Evolutionary conservation across 2,113 vertebrate genomes (phyloP).

Genomic region (Cyprinodon tularosa): DNA sequence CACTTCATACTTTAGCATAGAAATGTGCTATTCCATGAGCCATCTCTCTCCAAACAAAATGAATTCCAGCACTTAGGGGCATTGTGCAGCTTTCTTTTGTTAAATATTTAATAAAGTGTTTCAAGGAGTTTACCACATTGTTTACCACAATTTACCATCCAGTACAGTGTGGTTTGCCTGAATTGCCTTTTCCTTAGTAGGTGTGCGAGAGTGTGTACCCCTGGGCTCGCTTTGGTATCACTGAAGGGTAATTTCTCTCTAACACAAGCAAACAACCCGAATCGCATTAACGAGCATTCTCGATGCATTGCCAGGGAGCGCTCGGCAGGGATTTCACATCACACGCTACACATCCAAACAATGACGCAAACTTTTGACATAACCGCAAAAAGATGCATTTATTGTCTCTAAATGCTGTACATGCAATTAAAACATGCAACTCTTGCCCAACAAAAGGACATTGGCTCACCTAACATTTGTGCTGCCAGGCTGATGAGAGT

Average conservation of each 20-base stretch:
- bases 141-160: slow-evolving; percentile 71
- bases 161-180: slow-evolving; percentile 66
- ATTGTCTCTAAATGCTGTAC: slow-evolving; percentile 35
- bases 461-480: slow-evolving; percentile 37
- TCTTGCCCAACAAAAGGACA: slow-evolving; percentile 35
- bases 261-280: slow-evolving; percentile 62
- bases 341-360: slow-evolving; percentile 50
- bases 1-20: slow-evolving; percentile 61
- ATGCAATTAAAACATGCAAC: slow-evolving; percentile 53
- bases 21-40: slow-evolving; percentile 40
- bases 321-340: slow-evolving; percentile 45
- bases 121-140: slow-evolving; percentile 68
- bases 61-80: slow-evolving; percentile 42
- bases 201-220: slow-evolving; percentile 32
- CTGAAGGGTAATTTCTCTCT: slow-evolving; percentile 62
- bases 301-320: slow-evolving; percentile 41
- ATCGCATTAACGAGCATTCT: slow-evolving; percentile 68
- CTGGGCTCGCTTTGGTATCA: slow-evolving; percentile 60
- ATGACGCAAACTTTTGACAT: slow-evolving; percentile 75
- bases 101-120: slow-evolving; percentile 74
- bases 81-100: slow-evolving; percentile 54
- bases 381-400: slow-evolving; percentile 49
- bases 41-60: slow-evolving; percentile 45
- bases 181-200: slow-evolving; percentile 50
- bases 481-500: slow-evolving; percentile 40